These are phyloP conservation scores for Yponomeuta plumbellus DNA, from an alignment of 2,888 invertebrate species.

Conservation along the genomic window DNA sequence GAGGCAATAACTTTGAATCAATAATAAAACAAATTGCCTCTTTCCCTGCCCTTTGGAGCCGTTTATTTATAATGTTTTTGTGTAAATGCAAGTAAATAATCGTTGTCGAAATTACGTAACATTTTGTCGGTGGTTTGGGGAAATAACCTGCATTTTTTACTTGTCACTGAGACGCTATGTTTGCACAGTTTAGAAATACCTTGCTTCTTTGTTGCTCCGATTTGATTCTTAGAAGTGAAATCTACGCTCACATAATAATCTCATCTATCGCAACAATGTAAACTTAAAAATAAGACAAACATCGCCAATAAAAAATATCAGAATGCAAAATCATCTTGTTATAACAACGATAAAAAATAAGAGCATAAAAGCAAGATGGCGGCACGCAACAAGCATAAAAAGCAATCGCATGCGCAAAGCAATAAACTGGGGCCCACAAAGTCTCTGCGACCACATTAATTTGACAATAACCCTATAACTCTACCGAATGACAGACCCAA, in stretches of 20 bases:
- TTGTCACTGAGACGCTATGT: too few species aligned
- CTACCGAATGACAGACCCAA: conserved; percentile 18
- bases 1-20: conserved; percentile 65
- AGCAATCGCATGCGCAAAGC: conserved; percentile 32
- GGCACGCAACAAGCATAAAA: conserved; percentile 32
- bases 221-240: too few species aligned
- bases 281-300: not conserved
- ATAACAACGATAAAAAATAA: conserved; percentile 4
- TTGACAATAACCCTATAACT: conserved; percentile 45
- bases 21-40: conserved; percentile 65
- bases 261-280: not conserved
- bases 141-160: not conserved
- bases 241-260: too few species aligned
- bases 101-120: not conserved
- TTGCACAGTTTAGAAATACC: too few species aligned
- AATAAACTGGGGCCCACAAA: conserved; percentile 47
- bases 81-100: conserved; percentile 1
- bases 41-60: conserved; percentile 37
- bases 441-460: conserved; percentile 44
- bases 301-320: not conserved
- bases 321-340: not conserved
- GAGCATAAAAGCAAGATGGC: conserved; percentile 31
- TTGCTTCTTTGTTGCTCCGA: too few species aligned
- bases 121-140: not conserved
- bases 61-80: conserved; percentile 9